phyloP scores from a whole-genome alignment of 2,797 vertebrate genomes.

The Rhincodon typus region DNA sequence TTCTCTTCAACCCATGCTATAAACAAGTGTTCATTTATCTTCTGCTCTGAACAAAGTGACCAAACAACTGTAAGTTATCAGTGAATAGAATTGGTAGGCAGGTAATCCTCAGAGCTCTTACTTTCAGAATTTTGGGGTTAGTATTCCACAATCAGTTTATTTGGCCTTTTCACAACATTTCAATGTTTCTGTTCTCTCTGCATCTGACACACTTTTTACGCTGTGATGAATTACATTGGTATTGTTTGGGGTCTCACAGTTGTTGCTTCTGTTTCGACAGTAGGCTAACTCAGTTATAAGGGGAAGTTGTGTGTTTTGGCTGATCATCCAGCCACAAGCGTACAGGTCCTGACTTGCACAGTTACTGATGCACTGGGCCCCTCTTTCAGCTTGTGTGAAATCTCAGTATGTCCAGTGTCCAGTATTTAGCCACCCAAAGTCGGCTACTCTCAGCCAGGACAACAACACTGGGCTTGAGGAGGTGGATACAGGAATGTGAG shows the following conservation, averaged over 20 bases:
- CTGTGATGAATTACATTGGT: neutral
- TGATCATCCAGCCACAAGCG: neutral
- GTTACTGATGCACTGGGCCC: neutral
- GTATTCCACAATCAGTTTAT: neutral
- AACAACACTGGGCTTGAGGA: neutral
- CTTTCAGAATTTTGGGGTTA: neutral
- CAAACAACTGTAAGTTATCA: too few relatives aligned
- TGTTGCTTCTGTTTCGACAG: neutral
- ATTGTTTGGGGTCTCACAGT: neutral
- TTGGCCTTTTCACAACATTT: neutral
- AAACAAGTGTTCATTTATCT: neutral
- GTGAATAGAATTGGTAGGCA: neutral
- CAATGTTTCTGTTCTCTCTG: neutral
- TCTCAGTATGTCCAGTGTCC: too few relatives aligned
- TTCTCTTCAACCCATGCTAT: neutral
- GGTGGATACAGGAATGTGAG: neutral
- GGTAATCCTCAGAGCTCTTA: neutral
- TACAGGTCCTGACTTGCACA: neutral
- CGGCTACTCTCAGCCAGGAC: neutral
- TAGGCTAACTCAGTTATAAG: neutral
- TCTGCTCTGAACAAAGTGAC: neutral
- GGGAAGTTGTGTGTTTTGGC: neutral
- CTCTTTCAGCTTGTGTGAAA: neutral
- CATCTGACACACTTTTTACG: neutral
- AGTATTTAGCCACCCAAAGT: neutral